Evolutionary conservation across 2,888 invertebrate genomes (phyloP), one percentile per base, ranked within the genome.

Genomic region (Drosophila gaucha): DNA sequence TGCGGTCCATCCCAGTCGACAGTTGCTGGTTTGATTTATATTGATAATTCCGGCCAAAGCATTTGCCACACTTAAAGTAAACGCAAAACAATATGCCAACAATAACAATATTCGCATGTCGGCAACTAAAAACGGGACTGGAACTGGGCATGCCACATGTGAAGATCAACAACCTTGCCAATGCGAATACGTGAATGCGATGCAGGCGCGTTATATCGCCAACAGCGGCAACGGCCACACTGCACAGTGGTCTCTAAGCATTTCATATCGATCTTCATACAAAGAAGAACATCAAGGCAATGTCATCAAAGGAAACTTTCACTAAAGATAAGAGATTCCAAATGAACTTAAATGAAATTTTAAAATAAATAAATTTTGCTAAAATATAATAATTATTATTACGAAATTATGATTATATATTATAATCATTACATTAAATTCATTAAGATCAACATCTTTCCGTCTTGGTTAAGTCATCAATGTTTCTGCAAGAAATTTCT

Each of bases 121-220:
- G 52, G 41, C 54, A 69, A 44, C 30, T n/a, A 22, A 31, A 43
- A 66, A 59, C 47, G 49, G 55, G 41, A 52, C 62, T 46, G 52
- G 22, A 56, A 47, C 62, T 60, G 60, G 55, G 58, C 68, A 60
- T 64, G 77, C 59, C 79, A 67, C 76, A 60, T 69, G 67, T 74
- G 88, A 84, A 86, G 83, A 84, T 88, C 83, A 84, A 84, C 84
- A 88, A 84, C 83, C 83, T 88, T 74, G 86, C 85, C 80, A 80
- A 74, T 84, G 74, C 69, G 78, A 63, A 58, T 51, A 78, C 76
- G 64, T 64, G 84, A 83, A 76, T 79, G 83, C 77, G 49, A 67
- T 74, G 74, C 86, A 73, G 69, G 56, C 68, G 79, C 76, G 82
- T 72, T 74, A 69, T 57, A 83, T 74, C 74, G 77, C 80, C 58